Evolutionary conservation across 2,113 vertebrate species (phyloP).

Genomic region (Irena cyanogastra): DNA sequence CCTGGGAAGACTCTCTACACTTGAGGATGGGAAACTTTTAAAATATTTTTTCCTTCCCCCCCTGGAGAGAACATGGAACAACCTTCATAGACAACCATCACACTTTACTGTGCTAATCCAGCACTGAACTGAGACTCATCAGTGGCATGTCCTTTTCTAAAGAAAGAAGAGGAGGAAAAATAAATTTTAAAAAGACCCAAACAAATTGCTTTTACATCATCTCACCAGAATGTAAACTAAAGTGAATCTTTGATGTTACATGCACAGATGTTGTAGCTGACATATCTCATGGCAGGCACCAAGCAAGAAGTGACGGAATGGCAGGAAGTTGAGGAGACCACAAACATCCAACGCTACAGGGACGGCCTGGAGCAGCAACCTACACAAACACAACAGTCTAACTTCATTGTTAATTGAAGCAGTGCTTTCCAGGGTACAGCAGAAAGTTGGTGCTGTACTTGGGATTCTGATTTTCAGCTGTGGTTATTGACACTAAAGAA

Average conservation of each 20-base stretch:
- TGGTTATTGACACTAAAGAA: not conserved
- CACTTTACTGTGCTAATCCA: not conserved
- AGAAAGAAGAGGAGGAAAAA: slow-evolving; percentile 24
- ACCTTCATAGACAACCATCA: not conserved
- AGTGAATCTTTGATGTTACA: slow-evolving; percentile 75
- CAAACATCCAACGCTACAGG: slow-evolving; percentile 65
- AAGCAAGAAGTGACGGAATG: slow-evolving; percentile 63
- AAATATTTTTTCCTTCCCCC: not conserved
- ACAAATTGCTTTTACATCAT: slow-evolving; percentile 68
- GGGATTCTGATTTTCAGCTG: not conserved
- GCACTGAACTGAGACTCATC: not conserved
- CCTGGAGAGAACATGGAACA: not conserved
- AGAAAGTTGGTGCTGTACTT: not conserved
- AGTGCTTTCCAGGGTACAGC: not conserved
- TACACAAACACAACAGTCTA: slow-evolving; percentile 2
- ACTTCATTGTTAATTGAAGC: not conserved
- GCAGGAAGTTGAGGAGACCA: slow-evolving; percentile 81
- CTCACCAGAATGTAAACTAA: slow-evolving; percentile 73
- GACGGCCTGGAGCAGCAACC: slow-evolving; percentile 50
- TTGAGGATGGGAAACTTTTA: not conserved
- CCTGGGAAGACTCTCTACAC: not conserved
- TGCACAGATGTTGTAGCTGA: slow-evolving; percentile 76
- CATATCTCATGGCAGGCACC: slow-evolving; percentile 79
- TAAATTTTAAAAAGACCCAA: slow-evolving; percentile 17
- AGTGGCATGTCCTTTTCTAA: not conserved